A percentile compares a stretch with the other conserved stretches of the same genome.
Conservation (phyloP, 2,888 invertebrate genomes). For the Globia sparganii region DNA sequence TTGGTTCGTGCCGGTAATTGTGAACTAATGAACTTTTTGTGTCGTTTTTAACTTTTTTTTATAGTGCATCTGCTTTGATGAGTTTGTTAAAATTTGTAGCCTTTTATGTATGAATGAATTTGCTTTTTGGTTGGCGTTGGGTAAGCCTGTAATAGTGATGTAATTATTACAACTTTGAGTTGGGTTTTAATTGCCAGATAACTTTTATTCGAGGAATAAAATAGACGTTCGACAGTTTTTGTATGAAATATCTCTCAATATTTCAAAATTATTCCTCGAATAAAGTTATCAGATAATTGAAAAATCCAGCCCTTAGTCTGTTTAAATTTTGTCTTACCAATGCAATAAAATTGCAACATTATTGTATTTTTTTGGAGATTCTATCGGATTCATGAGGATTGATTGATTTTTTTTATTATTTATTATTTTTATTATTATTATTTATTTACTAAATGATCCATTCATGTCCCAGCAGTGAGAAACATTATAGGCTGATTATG, state of each 20-base stretch:
- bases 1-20: conserved; percentile 54
- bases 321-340: background rate
- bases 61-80: conserved; percentile 54
- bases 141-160: background rate
- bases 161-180: background rate
- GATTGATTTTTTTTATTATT: too few species aligned
- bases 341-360: background rate
- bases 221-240: too few species aligned
- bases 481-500: too few species aligned
- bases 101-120: conserved; percentile 9
- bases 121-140: background rate
- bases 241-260: too few species aligned
- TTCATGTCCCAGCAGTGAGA: too few species aligned
- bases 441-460: too few species aligned
- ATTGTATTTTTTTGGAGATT: background rate
- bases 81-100: conserved; percentile 43
- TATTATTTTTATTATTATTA: too few species aligned
- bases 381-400: background rate
- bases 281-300: too few species aligned
- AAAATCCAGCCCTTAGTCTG: too few species aligned
- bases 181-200: background rate
- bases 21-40: conserved; percentile 54
- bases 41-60: conserved; percentile 21
- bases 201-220: too few species aligned
- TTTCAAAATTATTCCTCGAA: too few species aligned